phyloP scores from a whole-genome alignment of 2,797 vertebrate genomes.

The Microctenopoma stevenorrisi region DNA sequence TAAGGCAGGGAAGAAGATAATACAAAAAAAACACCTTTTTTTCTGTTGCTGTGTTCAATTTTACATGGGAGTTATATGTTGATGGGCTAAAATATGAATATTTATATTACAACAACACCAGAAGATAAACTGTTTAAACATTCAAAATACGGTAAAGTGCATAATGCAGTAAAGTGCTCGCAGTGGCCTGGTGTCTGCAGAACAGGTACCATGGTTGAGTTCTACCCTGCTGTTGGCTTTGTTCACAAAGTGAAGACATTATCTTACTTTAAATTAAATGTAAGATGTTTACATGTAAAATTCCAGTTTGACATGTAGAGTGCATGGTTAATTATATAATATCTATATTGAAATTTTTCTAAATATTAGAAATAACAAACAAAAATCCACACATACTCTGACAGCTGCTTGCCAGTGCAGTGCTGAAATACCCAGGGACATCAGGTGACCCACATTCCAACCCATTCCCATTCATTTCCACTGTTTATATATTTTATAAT shows the following conservation, averaged over 20 bases:
- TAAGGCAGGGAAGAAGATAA: not conserved
- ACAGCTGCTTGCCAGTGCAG: not conserved
- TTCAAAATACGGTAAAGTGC: no score
- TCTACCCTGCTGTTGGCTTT: not conserved
- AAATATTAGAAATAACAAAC: conserved; percentile 8
- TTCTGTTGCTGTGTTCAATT: conserved; percentile 32
- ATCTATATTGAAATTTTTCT: conserved; percentile 5
- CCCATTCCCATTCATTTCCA: conserved; percentile 12
- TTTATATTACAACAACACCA: conserved; percentile 29
- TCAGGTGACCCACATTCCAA: conserved; percentile 33
- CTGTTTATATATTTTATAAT: not conserved
- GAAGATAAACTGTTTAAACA: conserved; percentile 2
- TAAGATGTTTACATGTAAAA: conserved; percentile 6
- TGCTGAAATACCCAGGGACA: conserved; percentile 12
- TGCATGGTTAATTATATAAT: not conserved
- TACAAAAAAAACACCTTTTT: not conserved
- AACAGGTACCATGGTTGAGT: not conserved
- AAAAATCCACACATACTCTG: conserved; percentile 9
- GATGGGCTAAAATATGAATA: conserved; percentile 29
- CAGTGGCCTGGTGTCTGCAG: not conserved
- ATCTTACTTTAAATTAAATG: not conserved
- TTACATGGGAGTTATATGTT: conserved; percentile 23
- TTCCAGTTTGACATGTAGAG: conserved; percentile 4
- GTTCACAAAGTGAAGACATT: conserved; percentile 17
- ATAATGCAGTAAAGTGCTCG: not conserved